Evolutionary conservation across 2,797 vertebrate genomes (phyloP).

Genomic region (Cacajao melanocephalus): DNA sequence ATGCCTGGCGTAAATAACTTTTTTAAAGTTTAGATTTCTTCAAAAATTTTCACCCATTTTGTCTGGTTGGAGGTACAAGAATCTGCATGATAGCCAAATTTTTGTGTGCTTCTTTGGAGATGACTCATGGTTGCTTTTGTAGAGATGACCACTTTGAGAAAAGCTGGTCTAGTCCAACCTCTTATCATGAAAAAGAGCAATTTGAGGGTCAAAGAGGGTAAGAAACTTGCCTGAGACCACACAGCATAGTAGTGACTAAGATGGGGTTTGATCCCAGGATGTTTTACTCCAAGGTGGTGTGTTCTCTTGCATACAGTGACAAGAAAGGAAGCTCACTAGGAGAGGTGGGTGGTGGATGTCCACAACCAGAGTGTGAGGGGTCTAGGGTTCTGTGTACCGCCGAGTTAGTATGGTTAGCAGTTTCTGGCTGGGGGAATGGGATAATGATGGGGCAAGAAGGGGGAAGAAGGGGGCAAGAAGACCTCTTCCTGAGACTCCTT

Average conservation of each 20-base stretch:
- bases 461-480: neutral
- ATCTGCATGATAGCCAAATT: neutral
- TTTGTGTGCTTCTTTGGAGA: neutral
- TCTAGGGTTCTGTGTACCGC: rapidly evolving
- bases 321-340: neutral
- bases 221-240: neutral
- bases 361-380: neutral
- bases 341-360: neutral
- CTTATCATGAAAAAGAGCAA: neutral
- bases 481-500: neutral
- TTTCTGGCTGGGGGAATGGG: neutral
- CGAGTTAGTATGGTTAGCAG: neutral
- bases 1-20: neutral
- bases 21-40: neutral
- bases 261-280: neutral
- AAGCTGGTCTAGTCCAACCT: neutral
- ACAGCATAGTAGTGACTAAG: neutral
- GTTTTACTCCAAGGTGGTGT: neutral
- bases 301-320: neutral
- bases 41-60: neutral
- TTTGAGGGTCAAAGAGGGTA: neutral
- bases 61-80: neutral
- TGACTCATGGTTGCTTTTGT: neutral
- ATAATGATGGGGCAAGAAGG: neutral
- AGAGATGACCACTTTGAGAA: neutral